phyloP scores from a whole-genome alignment of 2,888 invertebrate species.

The Philhelius pedissequus region DNA sequence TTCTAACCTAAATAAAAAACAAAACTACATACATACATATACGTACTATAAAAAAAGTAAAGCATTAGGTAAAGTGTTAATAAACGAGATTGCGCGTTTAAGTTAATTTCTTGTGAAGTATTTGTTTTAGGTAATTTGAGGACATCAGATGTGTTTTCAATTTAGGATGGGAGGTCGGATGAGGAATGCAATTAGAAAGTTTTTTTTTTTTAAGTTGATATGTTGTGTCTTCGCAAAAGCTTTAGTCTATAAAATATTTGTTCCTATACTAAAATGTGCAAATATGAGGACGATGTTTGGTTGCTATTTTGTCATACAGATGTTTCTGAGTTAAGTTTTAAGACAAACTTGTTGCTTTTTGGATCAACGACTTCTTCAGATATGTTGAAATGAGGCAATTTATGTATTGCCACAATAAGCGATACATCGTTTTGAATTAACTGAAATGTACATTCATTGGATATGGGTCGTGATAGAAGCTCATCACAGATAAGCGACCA shows the following conservation, averaged over 20 bases:
- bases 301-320: constrained; percentile 88
- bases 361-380: constrained; percentile 98
- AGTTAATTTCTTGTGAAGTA: constrained; percentile 33
- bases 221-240: constrained; percentile 36
- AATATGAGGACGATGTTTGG: constrained; percentile 77
- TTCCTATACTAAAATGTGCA: constrained; percentile 76
- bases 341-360: constrained; percentile 95
- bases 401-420: constrained; percentile 90
- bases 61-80: constrained; percentile 38
- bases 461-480: constrained; percentile 90
- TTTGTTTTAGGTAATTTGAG: neutral
- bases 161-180: constrained; percentile 4
- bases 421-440: constrained; percentile 95
- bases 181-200: neutral
- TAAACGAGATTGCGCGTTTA: constrained; percentile 26
- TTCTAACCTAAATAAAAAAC: constrained; percentile 50
- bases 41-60: constrained; percentile 13
- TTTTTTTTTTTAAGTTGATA: constrained; percentile 33
- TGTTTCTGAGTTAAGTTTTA: constrained; percentile 96
- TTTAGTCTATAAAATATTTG: constrained; percentile 8
- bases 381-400: constrained; percentile 95
- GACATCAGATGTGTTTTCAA: constrained; percentile 9
- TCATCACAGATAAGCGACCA: constrained; percentile 98
- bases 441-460: constrained; percentile 92
- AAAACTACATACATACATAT: neutral